Evolutionary conservation across 2,113 vertebrate species (phyloP), one percentile per base, ranked within the genome.

Genomic region (Myotis davidii): DNA sequence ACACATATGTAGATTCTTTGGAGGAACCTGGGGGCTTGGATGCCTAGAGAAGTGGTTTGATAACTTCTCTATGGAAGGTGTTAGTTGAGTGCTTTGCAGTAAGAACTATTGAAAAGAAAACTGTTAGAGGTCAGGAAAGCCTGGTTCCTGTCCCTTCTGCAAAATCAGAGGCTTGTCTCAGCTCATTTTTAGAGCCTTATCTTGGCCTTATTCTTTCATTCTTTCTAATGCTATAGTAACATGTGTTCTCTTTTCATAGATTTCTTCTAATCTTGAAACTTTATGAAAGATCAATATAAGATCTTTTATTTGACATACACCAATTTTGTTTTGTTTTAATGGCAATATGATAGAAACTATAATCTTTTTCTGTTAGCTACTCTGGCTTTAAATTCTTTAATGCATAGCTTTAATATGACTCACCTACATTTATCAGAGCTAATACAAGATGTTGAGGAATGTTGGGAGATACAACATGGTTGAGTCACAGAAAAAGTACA

Each of bases 221-320:
- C 29, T 85, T 94, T 13, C 89, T 93, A 45, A 84, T 70, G 54
- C 5, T 69, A 20, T 73, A 61, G 50, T 88, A 48, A 34, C 14
- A 81, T 85, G 8, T 89, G 18, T 82, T 94, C 17, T 70, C 25
- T 88, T 93, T 29, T 64, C n/a, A 9, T 85, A 78, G n/a, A 3
- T 65, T 85, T 94, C 37, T 92, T 95, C 56, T 82, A 56, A n/a
- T 84, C 45, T 61, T 93, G 16, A 69, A 91, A 78, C 23, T 92
- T 87, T 54, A 54, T 85, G 72, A 88, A 74, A 93, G 86, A 39
- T 78, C 25, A 64, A 29, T n/a, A 13, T 39, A 23, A 74, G 5
- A 83, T 85, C 2, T 32, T 92, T 90, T 88, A 13, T 89, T 84
- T 45, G 27, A 91, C 67, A 67, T 48, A 8, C 4, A 64, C 18